Percentiles rank a stretch among this genome's conserved stretches.
Evolutionary conservation across 2,797 vertebrate species (phyloP).

Genomic region (Mastacembelus armatus): DNA sequence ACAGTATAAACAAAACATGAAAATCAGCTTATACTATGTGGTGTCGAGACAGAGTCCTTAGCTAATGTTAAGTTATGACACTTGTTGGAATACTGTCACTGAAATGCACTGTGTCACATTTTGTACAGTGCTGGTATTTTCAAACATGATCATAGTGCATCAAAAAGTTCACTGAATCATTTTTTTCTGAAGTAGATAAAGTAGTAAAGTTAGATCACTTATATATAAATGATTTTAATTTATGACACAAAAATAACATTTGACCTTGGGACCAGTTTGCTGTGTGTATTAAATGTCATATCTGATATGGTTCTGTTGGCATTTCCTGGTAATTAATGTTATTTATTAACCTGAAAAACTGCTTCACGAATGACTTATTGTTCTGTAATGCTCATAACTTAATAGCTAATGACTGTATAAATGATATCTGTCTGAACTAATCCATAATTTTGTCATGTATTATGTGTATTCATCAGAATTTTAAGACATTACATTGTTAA

Average conservation of each 20-base stretch:
- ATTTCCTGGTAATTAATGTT: background rate
- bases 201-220: background rate
- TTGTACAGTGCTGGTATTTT: too few relatives aligned
- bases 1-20: too few relatives aligned
- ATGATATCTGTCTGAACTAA: background rate
- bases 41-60: too few relatives aligned
- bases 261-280: too few relatives aligned
- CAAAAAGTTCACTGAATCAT: too few relatives aligned
- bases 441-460: too few relatives aligned
- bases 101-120: too few relatives aligned
- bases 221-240: background rate
- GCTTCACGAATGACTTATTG: background rate
- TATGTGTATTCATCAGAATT: background rate
- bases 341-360: background rate
- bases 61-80: too few relatives aligned
- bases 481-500: background rate
- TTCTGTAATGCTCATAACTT: background rate
- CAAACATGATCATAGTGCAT: too few relatives aligned
- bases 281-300: background rate
- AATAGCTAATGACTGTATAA: background rate
- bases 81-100: too few relatives aligned
- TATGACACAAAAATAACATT: background rate
- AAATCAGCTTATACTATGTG: too few relatives aligned
- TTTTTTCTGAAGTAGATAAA: too few relatives aligned
- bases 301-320: background rate